phyloP scores from a whole-genome alignment of 2,888 invertebrate species.

The Luperina nickerlii region DNA sequence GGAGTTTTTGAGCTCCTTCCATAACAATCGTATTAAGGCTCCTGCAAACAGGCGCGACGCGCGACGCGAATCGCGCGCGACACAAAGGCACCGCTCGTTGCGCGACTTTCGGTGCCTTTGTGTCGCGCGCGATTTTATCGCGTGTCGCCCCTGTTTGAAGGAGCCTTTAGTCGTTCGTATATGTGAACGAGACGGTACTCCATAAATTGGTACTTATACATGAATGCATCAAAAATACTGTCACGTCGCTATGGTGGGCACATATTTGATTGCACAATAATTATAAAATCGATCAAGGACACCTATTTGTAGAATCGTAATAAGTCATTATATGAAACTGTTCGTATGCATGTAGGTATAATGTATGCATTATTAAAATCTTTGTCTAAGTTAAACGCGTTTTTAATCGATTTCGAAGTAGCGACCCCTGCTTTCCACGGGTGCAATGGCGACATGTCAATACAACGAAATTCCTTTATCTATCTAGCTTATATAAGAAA shows the following conservation, averaged over 20 bases:
- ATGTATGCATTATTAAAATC: slow-evolving; percentile 4
- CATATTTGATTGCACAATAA: slow-evolving; percentile 25
- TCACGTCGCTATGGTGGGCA: neutral
- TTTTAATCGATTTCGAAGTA: neutral
- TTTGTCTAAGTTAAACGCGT: neutral
- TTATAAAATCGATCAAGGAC: slow-evolving; percentile 38
- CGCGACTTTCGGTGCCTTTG: no score
- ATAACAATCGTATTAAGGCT: neutral
- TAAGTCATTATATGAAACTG: neutral
- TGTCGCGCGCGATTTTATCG: no score
- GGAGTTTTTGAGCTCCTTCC: neutral
- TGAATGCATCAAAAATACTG: slow-evolving; percentile 5
- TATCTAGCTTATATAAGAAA: neutral
- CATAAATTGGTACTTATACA: neutral
- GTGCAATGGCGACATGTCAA: neutral
- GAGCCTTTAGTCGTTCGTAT: neutral
- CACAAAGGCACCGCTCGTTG: no score
- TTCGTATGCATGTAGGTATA: neutral
- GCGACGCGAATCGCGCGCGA: no score
- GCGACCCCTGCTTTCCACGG: neutral
- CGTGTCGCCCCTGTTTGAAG: no score
- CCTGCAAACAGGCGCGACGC: no score
- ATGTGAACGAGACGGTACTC: neutral
- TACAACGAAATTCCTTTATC: neutral
- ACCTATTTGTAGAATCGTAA: neutral